Percentiles rank a stretch among this genome's conserved stretches.
phyloP scores from a whole-genome alignment of 2,888 invertebrate genomes.

The Netelia virgata region DNA sequence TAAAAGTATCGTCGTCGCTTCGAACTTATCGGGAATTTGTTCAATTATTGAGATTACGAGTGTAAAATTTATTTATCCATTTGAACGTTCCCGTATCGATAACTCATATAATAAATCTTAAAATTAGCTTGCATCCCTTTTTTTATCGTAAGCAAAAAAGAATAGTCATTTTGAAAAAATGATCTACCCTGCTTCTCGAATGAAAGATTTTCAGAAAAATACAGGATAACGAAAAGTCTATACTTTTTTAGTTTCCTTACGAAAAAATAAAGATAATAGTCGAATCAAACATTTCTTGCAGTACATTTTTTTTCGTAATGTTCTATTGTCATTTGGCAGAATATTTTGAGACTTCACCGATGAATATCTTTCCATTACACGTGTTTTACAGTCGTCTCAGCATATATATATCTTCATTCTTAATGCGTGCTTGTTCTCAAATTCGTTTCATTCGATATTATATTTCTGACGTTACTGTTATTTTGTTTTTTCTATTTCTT shows the following conservation, averaged over 20 bases:
- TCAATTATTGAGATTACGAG: conserved; percentile 54
- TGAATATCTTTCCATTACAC: conserved; percentile 72
- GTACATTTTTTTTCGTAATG: conserved; percentile 22
- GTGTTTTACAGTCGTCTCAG: conserved; percentile 72
- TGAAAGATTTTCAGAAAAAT: conserved; percentile 22
- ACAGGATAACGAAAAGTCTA: conserved; percentile 11
- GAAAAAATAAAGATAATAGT: conserved; percentile 21
- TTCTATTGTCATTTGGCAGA: conserved; percentile 73
- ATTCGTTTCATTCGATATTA: conserved; percentile 72
- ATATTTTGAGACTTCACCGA: conserved; percentile 76
- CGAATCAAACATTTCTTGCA: conserved; percentile 8
- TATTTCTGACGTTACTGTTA: conserved; percentile 64
- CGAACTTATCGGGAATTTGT: conserved; percentile 32
- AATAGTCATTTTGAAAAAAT: conserved; percentile 21
- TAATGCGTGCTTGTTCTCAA: conserved; percentile 80
- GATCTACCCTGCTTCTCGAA: conserved; percentile 37
- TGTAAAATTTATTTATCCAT: conserved; percentile 11
- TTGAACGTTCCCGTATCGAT: conserved; percentile 55
- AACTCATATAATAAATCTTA: conserved; percentile 59
- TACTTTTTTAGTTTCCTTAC: conserved; percentile 52
- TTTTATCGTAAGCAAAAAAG: conserved; percentile 17
- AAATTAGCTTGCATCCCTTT: conserved; percentile 20
- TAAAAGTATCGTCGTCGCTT: conserved; percentile 35
- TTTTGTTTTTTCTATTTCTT: conserved; percentile 63
- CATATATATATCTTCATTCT: conserved; percentile 71